These are phyloP conservation scores for Branchellion lobata DNA, from an alignment of 2,888 invertebrate species.

Conservation along the genomic window DNA sequence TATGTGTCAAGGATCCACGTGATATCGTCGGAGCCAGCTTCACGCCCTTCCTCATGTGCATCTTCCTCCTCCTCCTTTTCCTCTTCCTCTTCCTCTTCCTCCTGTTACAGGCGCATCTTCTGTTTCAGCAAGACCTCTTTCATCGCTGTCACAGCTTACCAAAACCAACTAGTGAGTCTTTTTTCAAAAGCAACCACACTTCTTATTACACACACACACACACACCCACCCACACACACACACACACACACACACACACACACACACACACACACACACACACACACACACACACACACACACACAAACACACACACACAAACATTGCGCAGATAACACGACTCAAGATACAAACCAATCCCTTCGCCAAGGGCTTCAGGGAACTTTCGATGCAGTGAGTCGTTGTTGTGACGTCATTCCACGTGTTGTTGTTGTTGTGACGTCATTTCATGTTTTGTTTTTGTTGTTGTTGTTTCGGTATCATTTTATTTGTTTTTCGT, in stretches of 20 bases:
- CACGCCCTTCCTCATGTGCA: background rate
- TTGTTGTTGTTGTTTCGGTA: too few species aligned
- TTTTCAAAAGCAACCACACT: background rate
- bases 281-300: slow-evolving; percentile 3
- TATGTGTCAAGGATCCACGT: slow-evolving; percentile 97
- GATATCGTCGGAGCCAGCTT: background rate
- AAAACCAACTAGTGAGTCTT: slow-evolving; percentile 5
- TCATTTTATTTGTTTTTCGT: background rate
- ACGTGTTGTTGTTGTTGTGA: too few species aligned
- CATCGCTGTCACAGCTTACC: background rate
- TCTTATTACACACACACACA: slow-evolving; percentile 55
- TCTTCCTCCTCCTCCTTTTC: background rate
- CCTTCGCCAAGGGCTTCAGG: background rate
- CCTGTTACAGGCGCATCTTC: background rate
- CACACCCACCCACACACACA: slow-evolving; percentile 10
- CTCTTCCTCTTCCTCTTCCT: background rate
- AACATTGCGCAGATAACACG: background rate
- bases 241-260: slow-evolving; percentile 23
- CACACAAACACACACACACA: background rate
- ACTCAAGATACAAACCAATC: slow-evolving; percentile 1
- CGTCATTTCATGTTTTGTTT: too few species aligned
- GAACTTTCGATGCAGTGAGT: background rate
- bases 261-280: slow-evolving; percentile 15
- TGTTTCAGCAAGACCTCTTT: background rate
- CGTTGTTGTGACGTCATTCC: background rate